Base-by-base conservation (phyloP, 2,888 invertebrate species). In the Strigamia crassipes region DNA sequence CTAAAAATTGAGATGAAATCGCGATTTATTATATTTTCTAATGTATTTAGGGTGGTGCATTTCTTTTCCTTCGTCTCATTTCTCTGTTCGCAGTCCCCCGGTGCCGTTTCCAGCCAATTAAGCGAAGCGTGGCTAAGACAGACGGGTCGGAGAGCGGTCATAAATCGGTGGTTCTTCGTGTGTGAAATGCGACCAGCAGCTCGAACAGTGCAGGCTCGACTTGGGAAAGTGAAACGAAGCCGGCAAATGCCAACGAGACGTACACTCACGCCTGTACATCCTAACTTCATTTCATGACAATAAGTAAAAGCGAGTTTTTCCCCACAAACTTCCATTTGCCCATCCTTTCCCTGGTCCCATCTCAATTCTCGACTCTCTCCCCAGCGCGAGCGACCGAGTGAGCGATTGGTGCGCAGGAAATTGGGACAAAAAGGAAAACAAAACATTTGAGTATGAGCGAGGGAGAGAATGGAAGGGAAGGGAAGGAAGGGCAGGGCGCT, bases 91-190 rank as follows among this genome's bases (percentile, higher is more conserved):
- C 31, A 73, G 73, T 73, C 31, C 73, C 73, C 73, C 10, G 38
- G 41, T 51, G 41, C 80, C 46, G 31, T 80, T 80, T 80, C 80
- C 80, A 80, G 46, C 80, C 80, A 80, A 80, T 80, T 80, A 80
- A 80, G 46, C 80, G 41, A 23, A 18, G 80, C 80, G 46, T 80
- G 80, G 80, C 46, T 51, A 51, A 80, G 80, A 80, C 80, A 80
- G 80, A 80, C 80, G 23, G 73, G 73, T 31, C 5, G 73, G 80
- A 80, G 80, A 80, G 80, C 23, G 46, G 23, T n/a, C 46, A 80
- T 80, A 80, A 80, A 80, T 80, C 46, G 80, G 46, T 80, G 80
- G n/a, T 5, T 51, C 51, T 31, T 80, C 80, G 42, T 80, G 80
- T 80, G 80, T 80, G 51, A 80, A 80, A 80, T 23, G 46, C 80